Percentiles rank a stretch among this genome's conserved stretches.
These are phyloP conservation scores for Heliconius himera DNA, from an alignment of 1,140 invertebrate species.

Conservation along the genomic window DNA sequence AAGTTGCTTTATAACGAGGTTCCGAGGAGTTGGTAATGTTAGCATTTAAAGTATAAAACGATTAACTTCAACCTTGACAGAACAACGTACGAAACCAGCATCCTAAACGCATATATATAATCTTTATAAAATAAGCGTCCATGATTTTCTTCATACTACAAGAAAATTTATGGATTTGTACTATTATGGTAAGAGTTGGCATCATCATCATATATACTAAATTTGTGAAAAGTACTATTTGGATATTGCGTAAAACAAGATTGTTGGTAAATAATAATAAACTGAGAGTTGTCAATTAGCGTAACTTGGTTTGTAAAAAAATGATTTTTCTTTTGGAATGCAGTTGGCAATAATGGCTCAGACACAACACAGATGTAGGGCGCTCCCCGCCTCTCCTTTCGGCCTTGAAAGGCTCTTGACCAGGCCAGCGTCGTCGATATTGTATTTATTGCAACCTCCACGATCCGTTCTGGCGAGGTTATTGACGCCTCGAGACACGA, in stretches of 20 bases:
- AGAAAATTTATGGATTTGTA: no score
- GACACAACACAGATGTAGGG: slow-evolving; percentile 62
- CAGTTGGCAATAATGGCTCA: slow-evolving; percentile 61
- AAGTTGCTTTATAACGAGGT: slow-evolving; percentile 48
- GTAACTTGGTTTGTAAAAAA: neutral
- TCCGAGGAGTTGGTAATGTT: slow-evolving; percentile 49
- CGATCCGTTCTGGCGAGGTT: slow-evolving; percentile 79
- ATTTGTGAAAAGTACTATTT: no score
- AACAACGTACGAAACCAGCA: slow-evolving; percentile 65
- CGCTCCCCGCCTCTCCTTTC: slow-evolving; percentile 76
- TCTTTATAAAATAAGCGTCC: slow-evolving; percentile 63
- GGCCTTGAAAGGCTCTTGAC: slow-evolving; percentile 81
- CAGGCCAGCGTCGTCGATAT: slow-evolving; percentile 75
- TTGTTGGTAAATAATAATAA: no score
- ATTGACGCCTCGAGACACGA: slow-evolving; percentile 72
- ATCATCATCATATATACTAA: no score
- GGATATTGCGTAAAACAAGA: no score
- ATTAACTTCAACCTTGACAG: slow-evolving; percentile 72
- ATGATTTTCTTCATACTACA: slow-evolving; percentile 49
- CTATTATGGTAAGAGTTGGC: no score
- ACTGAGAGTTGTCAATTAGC: no score
- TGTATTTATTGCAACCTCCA: slow-evolving; percentile 81
- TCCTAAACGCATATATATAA: slow-evolving; percentile 66
- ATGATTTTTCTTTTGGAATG: slow-evolving; percentile 54
- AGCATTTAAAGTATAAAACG: slow-evolving; percentile 70